Evolutionary conservation across 2,888 invertebrate species (phyloP).

Genomic region (Cataglyphis cursor): DNA sequence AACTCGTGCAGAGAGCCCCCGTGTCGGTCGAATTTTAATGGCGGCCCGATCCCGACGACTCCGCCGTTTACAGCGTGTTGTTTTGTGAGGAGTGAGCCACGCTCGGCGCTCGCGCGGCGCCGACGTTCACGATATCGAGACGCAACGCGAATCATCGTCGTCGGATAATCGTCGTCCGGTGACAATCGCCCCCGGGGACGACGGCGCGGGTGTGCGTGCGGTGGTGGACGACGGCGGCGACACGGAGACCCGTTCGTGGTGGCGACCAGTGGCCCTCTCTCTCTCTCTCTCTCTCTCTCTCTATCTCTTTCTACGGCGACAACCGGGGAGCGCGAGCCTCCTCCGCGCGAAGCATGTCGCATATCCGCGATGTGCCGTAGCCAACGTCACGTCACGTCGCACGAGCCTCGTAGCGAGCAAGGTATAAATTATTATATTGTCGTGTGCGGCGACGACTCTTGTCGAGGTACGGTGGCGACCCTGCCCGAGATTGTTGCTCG

Average conservation of each 20-base stretch:
- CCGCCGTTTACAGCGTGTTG: slow-evolving; percentile 80
- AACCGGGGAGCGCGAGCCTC: slow-evolving; percentile 7
- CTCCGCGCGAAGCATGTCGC: slow-evolving; percentile 73
- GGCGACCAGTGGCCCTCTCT: slow-evolving; percentile 4
- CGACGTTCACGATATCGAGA: slow-evolving; percentile 36
- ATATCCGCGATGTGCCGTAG: slow-evolving; percentile 81
- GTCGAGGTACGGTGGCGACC: slow-evolving; percentile 1
- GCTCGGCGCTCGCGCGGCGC: slow-evolving; percentile 37
- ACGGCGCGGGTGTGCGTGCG: slow-evolving; percentile 24
- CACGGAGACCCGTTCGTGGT: slow-evolving; percentile 29
- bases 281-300: too few species aligned
- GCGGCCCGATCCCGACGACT: slow-evolving; percentile 82
- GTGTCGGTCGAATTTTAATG: slow-evolving; percentile 84
- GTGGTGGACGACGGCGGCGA: background rate
- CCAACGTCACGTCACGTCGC: slow-evolving; percentile 65
- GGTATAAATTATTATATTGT: too few species aligned
- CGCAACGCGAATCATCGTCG: slow-evolving; percentile 33
- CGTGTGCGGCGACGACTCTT: too few species aligned
- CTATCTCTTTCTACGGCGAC: background rate
- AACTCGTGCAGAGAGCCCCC: slow-evolving; percentile 76
- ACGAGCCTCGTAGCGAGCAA: slow-evolving; percentile 66
- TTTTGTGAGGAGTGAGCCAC: slow-evolving; percentile 75
- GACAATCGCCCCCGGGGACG: background rate
- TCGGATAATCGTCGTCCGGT: slow-evolving; percentile 27
- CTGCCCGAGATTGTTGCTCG: slow-evolving; percentile 54